Evolutionary conservation across 92 coral and sea anemone species (phyloP), one percentile per base, ranked within the genome.

Genomic region (Epizoanthus fatuus): DNA sequence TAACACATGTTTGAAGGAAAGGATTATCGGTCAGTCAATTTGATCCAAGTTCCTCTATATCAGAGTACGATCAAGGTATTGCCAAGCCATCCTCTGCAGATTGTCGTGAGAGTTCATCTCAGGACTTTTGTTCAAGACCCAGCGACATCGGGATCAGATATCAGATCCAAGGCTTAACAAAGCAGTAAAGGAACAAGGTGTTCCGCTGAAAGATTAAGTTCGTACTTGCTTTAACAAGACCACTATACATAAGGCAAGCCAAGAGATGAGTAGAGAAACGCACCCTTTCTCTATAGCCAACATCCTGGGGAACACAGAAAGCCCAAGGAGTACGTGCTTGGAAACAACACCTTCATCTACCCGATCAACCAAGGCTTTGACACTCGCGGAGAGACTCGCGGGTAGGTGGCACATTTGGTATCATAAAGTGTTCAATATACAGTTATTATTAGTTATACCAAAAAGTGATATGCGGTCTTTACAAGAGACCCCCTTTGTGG

Each of bases 221-320:
- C 6, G 7, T 10, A 11, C 53, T 8, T 49, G 53, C 11, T 49
- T 49, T 49, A 49, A 8, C 11, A 49, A 49, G 13, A 12, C 9
- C 53, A 49, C 7, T 16, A 4, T 38, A 63, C 38, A 14, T 4
- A 63, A 20, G 37, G 7, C 32, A 32, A 63, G 8, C 38, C 69
- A 66, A 66, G 42, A 8, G 16, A 44, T 60, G 82, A 56, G 47
- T 16, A 62, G 39, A 25, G 65, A 59, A 40, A 20, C 56, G 19
- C 82, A 77, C 82, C 82, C 82, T 2, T 77, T 77, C 58, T 77
- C 82, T 38, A 77, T 77, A 1, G 82, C 70, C 58, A 77, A 44
- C 35, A 77, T 77, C 9, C 82, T 77, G 29, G 82, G 82, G 16
- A 62, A 44, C 70, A 37, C 70, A 40, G 70, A 77, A 20, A 5